Base-by-base conservation (phyloP, 2,797 vertebrate species). In the Centroberyx gerrardi region DNA sequence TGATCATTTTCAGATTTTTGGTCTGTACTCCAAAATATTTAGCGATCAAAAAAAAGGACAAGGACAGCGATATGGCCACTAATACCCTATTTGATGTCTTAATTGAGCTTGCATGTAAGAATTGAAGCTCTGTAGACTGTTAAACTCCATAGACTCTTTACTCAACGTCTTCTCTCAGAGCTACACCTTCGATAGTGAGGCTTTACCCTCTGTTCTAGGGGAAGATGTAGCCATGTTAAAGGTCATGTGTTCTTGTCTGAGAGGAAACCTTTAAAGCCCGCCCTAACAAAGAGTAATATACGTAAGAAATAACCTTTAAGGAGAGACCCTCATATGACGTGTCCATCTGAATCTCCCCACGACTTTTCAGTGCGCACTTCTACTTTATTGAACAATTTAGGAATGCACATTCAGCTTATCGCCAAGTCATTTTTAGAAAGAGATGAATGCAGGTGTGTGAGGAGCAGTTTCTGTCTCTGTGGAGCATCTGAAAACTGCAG, bases 71-170 rank as follows among this genome's bases (percentile, higher is more conserved):
- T 62, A 63, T 33, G 76, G 64, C 62, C 60, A 51, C 59, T 84
- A n/a, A 5, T 83, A 69, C 80, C 83, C 76, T 85, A 86, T 89
- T 87, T 81, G 76, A 76, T 63, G 77, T 91, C 84, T 75, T 90
- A 89, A 88, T 89, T 89, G 87, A 79, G 68, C 49, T 67, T 28
- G 33, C 71, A 22, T 22, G 22, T 22, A 80, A 85, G 84, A 91
- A 89, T 88, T 87, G 87, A 84, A 90, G 58, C 55, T 86, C 90
- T 90, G 81, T 67, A 84, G 91, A 86, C 88, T 62, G 74, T 31
- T 40, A 62, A 28, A 38, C 75, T 83, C 83, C 64, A 55, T 75
- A 79, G 83, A 75, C 87, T 80, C 88, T 90, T 81, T 51, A 81
- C 67, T 80, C 31, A 17, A 6, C 42, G 74, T 72, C 68, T 59